Evolutionary conservation across 2,888 invertebrate genomes (phyloP).

Genomic region (Dioctria linearis): DNA sequence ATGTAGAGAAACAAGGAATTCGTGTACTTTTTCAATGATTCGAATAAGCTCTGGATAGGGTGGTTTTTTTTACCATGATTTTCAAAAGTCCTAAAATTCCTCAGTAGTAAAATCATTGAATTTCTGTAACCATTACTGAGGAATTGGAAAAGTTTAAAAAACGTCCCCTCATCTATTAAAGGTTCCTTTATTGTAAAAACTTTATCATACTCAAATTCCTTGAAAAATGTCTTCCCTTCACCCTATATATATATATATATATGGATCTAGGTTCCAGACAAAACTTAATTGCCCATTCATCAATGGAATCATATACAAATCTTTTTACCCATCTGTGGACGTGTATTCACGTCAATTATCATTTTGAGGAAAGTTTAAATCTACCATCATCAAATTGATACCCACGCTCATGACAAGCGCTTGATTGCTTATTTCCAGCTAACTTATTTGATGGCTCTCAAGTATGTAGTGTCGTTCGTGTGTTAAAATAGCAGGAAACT

Average conservation of each 20-base stretch:
- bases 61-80: no score
- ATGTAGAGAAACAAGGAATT: not conserved
- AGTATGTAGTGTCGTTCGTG: constrained; percentile 8
- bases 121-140: not conserved
- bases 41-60: no score
- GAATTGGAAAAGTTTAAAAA: constrained; percentile 8
- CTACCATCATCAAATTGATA: constrained; percentile 23
- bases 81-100: no score
- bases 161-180: not conserved
- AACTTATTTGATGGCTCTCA: not conserved
- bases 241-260: not conserved
- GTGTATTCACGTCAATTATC: constrained; percentile 10
- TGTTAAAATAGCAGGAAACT: constrained; percentile 47
- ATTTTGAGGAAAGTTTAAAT: constrained; percentile 21
- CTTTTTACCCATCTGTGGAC: not conserved
- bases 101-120: no score
- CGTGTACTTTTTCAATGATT: not conserved
- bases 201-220: not conserved
- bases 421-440: constrained; percentile 43
- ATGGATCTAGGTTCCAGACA: not conserved
- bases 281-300: constrained; percentile 32
- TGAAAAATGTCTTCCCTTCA: constrained; percentile 24
- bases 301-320: constrained; percentile 9
- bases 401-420: constrained; percentile 34
- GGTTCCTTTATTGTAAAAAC: not conserved